phyloP scores from a whole-genome alignment of 2,797 vertebrate species.

The Luscinia luscinia region DNA sequence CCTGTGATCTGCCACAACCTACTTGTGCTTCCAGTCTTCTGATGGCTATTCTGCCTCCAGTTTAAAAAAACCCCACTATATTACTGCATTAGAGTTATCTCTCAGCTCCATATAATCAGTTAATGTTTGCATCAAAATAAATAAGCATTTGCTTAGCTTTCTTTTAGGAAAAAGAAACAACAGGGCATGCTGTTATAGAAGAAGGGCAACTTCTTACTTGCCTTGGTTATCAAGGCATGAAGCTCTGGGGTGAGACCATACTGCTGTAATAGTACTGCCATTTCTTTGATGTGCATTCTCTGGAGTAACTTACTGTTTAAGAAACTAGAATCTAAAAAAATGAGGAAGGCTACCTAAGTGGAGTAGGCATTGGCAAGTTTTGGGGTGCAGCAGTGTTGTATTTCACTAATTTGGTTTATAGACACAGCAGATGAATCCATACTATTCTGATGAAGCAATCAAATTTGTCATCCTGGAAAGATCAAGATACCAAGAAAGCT shows the following conservation, averaged over 20 bases:
- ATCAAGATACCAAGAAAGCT: not conserved
- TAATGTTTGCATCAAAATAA: not conserved
- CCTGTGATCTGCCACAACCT: not conserved
- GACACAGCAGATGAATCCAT: not conserved
- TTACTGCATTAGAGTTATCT: not conserved
- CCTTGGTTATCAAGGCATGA: not conserved
- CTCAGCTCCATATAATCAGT: not conserved
- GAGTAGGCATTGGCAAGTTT: not conserved
- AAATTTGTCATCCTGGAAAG: not conserved
- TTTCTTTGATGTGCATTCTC: not conserved
- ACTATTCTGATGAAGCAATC: not conserved
- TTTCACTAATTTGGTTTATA: too few relatives aligned
- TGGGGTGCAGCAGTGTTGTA: not conserved
- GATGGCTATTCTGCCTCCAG: not conserved
- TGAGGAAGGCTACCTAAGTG: not conserved
- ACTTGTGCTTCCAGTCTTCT: not conserved
- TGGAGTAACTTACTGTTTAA: not conserved
- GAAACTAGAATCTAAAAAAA: not conserved
- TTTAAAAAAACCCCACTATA: not conserved
- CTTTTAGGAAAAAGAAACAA: not conserved
- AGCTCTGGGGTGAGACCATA: not conserved
- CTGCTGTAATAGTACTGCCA: not conserved
- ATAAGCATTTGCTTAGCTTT: slow-evolving; percentile 1
- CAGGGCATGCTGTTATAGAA: not conserved
- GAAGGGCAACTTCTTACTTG: not conserved